A percentile compares a stretch with the other conserved stretches of the same genome.
phyloP scores from a whole-genome alignment of 2,113 vertebrate genomes.

The Grus americana region DNA sequence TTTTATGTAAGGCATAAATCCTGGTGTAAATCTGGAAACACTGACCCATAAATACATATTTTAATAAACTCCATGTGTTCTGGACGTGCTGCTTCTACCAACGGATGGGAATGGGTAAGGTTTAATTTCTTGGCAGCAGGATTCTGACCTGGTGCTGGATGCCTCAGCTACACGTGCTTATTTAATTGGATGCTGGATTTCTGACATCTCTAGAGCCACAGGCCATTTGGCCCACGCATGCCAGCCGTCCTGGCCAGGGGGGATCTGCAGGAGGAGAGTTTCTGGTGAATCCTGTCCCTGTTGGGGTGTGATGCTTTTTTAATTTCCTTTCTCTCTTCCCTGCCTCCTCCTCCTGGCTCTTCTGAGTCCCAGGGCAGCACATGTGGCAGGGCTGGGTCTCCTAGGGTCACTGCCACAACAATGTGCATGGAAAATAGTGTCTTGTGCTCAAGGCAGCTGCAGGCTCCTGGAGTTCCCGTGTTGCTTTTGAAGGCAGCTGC shows the following conservation, averaged over 20 bases:
- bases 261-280: background rate
- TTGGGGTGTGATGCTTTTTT: background rate
- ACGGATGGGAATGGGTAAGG: background rate
- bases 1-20: background rate
- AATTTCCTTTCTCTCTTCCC: background rate
- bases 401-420: background rate
- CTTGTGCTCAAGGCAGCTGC: constrained; percentile 30
- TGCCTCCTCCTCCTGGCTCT: background rate
- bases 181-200: rapidly evolving
- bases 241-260: background rate
- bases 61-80: constrained; percentile 9
- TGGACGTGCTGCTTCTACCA: background rate
- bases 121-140: background rate
- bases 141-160: background rate
- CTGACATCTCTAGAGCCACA: background rate
- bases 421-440: background rate
- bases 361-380: background rate
- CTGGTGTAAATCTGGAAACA: background rate
- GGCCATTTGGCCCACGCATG: background rate
- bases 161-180: background rate
- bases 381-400: background rate
- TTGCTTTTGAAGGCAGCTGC: background rate
- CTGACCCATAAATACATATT: background rate
- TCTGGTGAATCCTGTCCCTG: background rate
- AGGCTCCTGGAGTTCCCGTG: background rate